phyloP scores from a whole-genome alignment of 2,888 invertebrate genomes.

The Brachyopa scutellaris region DNA sequence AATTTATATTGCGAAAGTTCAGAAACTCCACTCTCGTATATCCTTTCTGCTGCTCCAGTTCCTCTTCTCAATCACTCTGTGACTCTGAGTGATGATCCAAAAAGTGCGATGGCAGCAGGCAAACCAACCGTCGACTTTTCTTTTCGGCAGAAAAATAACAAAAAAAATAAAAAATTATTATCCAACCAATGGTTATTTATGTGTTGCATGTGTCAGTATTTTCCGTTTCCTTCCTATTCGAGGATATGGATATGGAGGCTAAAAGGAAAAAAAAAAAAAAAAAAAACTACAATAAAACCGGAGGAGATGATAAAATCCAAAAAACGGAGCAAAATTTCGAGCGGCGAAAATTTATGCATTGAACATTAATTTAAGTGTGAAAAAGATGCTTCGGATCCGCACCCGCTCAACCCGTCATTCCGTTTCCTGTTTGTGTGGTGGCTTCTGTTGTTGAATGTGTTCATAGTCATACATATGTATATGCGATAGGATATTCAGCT shows the following conservation, averaged over 20 bases:
- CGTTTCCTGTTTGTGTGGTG: conserved; percentile 62
- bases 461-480: neutral
- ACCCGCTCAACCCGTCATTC: neutral
- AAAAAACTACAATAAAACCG: neutral
- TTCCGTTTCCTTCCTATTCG: conserved; percentile 50
- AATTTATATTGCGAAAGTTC: conserved; percentile 59
- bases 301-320: conserved; percentile 44
- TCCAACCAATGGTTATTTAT: conserved; percentile 70
- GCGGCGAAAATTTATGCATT: conserved; percentile 69
- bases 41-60: conserved; percentile 9
- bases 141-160: too few species aligned
- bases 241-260: conserved; percentile 17
- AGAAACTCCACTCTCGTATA: neutral
- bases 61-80: conserved; percentile 8
- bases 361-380: conserved; percentile 73
- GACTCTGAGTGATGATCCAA: conserved; percentile 48
- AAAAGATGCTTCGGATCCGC: conserved; percentile 62
- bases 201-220: conserved; percentile 65
- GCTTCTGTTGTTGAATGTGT: too few species aligned
- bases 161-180: conserved; percentile 43
- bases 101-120: conserved; percentile 5
- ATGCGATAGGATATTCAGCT: conserved; percentile 56
- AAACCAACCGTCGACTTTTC: conserved; percentile 1
- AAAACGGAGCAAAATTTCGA: conserved; percentile 36
- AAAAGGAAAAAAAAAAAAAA: neutral